Base-by-base conservation (phyloP, 2,797 vertebrate species). In the Coluber constrictor region DNA sequence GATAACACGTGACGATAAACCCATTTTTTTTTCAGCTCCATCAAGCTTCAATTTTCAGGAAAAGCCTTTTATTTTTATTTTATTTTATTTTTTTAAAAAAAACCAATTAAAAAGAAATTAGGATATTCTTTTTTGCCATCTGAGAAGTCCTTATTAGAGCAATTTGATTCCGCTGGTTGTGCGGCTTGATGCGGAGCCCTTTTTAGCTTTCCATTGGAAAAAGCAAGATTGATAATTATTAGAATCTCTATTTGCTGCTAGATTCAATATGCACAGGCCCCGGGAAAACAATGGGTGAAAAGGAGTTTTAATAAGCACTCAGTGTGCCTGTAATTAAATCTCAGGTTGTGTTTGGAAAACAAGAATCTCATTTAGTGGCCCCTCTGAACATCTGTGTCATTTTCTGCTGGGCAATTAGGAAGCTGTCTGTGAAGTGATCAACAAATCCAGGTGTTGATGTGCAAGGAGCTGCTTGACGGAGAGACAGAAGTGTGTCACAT, bases 331-430 rank as follows among this genome's bases (percentile, higher is more conserved):
- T 98, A 98, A 98, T 98, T 98, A 98, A 98, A 98, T 97, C 97
- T 96, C 54, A 86, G 96, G 96, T 96, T 98, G 96, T 98, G 97
- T 98, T 98, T 97, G 96, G 97, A 97, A 98, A 98, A 98, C 97
- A 97, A 97, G 95, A 97, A 97, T 98, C 97, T 97, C 96, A 97
- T 98, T 97, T 97, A 90, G 93, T 94, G 95, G 59, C 16, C 74
- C 74, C 74, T 96, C 95, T 0, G 94, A 91, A 95, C 74, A 79
- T 43, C 74, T 79, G 74, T 79, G 74, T 43, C 74, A 79, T 23
- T 43, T 79, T 79, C 18, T 79, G 74, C 37, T 79, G 74, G 74
- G 74, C 74, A 43, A 79, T 79, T 79, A 79, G 37, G 37, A 43
- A 79, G 37, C 74, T 43, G 16, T 43, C 37, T 23, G 74, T 79